Conservation (phyloP, 2,113 vertebrate species). For the Megalops atlanticus region DNA sequence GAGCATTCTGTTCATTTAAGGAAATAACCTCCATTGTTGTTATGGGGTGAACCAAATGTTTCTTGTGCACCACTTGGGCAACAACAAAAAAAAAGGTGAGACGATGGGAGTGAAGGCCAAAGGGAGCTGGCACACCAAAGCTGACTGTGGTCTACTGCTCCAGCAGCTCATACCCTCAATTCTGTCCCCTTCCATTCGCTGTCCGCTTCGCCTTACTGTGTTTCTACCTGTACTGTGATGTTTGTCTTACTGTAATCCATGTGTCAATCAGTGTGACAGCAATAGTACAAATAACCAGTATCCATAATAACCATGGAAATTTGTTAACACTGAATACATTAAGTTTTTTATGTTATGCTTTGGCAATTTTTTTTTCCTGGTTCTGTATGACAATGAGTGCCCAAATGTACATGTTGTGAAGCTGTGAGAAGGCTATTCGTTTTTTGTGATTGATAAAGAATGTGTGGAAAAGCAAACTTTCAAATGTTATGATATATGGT, state of each 20-base stretch:
- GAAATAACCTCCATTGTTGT: too few species aligned
- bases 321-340: too few species aligned
- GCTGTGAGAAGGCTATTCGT: not conserved
- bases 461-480: conserved; percentile 23
- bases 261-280: conserved; percentile 59
- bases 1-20: too few species aligned
- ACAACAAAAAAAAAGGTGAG: not conserved
- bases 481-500: conserved; percentile 30
- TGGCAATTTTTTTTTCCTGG: not conserved
- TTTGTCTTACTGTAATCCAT: conserved; percentile 51
- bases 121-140: conserved; percentile 36
- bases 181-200: conserved; percentile 38
- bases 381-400: not conserved
- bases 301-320: too few species aligned
- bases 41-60: not conserved
- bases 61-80: not conserved
- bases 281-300: conserved; percentile 48
- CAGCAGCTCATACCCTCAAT: conserved; percentile 14
- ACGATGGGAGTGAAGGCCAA: not conserved
- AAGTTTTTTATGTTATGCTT: conserved; percentile 3
- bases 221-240: conserved; percentile 58
- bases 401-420: not conserved
- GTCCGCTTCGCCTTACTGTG: conserved; percentile 8
- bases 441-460: conserved; percentile 16
- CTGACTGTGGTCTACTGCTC: conserved; percentile 59